A percentile compares a stretch with the other conserved stretches of the same genome.
Evolutionary conservation across 2,888 invertebrate genomes (phyloP).

Genomic region (Oegoconia quadripuncta): DNA sequence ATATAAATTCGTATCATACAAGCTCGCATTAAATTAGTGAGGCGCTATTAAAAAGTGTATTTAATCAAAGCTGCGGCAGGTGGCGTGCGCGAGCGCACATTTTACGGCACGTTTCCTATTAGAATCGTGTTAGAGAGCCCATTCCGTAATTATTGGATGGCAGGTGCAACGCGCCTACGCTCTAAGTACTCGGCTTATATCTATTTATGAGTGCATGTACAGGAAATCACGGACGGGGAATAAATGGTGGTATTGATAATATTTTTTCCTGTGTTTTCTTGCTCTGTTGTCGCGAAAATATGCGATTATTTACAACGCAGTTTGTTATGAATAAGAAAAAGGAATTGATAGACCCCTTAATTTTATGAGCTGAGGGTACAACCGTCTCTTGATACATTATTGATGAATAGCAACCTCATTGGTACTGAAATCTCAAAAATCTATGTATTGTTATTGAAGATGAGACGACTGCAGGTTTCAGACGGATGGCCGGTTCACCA

Average conservation of each 20-base stretch:
- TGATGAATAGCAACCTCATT: too few species aligned
- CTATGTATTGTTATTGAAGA: too few species aligned
- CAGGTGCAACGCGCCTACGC: constrained; percentile 61
- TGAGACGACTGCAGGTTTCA: too few species aligned
- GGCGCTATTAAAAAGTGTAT: constrained; percentile 2
- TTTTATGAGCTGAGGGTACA: too few species aligned
- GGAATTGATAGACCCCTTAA: too few species aligned
- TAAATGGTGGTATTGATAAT: constrained; percentile 5
- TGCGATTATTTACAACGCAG: too few species aligned
- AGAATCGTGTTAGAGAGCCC: constrained; percentile 52
- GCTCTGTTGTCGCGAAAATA: too few species aligned
- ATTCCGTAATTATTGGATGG: constrained; percentile 63
- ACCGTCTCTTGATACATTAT: too few species aligned
- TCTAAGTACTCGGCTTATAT: constrained; percentile 34
- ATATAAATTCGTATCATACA: background rate
- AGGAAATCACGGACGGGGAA: constrained; percentile 35
- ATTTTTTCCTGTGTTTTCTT: too few species aligned
- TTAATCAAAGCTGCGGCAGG: constrained; percentile 25
- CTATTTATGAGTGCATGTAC: constrained; percentile 47
- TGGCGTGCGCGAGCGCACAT: constrained; percentile 27
- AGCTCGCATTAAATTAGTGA: constrained; percentile 1
- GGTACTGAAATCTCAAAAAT: too few species aligned
- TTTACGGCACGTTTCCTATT: constrained; percentile 44
- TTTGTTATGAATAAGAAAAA: too few species aligned
- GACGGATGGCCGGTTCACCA: too few species aligned